Percentiles rank a stretch among this genome's conserved stretches.
These are phyloP conservation scores for Mystacides longicornis DNA, from an alignment of 2,888 invertebrate genomes.

Conservation along the genomic window DNA sequence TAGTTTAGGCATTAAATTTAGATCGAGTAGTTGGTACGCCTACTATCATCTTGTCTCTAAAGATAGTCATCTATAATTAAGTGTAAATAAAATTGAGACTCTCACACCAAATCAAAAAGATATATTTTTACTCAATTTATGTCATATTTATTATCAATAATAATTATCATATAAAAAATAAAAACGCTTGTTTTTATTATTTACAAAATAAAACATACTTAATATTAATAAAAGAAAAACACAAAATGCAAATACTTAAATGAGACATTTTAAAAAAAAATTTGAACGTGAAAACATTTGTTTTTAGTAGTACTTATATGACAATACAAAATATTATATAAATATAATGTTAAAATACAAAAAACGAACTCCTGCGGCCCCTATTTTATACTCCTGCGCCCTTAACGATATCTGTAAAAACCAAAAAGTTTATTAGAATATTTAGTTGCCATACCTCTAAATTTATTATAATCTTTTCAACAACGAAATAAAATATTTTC, in stretches of 20 bases:
- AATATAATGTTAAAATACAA: no score
- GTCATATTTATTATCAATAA: conserved; percentile 3
- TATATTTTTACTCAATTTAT: conserved; percentile 16
- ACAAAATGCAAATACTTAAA: background rate
- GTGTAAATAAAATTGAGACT: conserved; percentile 11
- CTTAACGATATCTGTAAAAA: no score
- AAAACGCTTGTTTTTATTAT: background rate
- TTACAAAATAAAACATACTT: background rate
- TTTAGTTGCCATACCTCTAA: no score
- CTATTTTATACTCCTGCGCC: no score
- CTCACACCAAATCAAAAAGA: conserved; percentile 20
- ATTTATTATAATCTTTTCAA: no score
- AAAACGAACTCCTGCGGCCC: no score
- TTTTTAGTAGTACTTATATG: no score
- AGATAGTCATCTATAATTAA: background rate
- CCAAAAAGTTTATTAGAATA: no score
- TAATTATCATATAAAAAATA: background rate
- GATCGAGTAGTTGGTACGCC: background rate
- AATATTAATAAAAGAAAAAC: background rate
- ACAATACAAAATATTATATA: no score
- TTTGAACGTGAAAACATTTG: no score
- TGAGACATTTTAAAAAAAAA: no score
- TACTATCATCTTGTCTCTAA: background rate
- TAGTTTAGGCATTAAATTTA: background rate
- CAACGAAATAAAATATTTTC: no score